phyloP scores from a whole-genome alignment of 2,888 invertebrate species.

The Timema podura region DNA sequence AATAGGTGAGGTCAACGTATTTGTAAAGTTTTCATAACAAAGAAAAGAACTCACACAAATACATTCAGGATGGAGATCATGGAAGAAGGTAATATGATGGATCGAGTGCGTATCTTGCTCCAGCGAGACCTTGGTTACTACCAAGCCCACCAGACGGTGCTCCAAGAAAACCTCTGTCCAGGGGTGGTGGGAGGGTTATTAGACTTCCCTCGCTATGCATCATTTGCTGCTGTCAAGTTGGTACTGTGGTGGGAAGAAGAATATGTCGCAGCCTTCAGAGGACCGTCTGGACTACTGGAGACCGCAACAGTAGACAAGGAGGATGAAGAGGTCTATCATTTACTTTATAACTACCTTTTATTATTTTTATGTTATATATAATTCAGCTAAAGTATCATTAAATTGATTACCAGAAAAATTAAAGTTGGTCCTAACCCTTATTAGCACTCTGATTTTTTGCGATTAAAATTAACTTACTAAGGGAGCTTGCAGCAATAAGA shows the following conservation, averaged over 20 bases:
- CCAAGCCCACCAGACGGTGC: constrained; percentile 68
- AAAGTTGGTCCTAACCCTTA: too few species aligned
- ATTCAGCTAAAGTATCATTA: too few species aligned
- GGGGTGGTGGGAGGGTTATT: constrained; percentile 77
- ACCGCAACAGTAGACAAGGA: constrained; percentile 20
- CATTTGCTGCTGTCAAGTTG: constrained; percentile 78
- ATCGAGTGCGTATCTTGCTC: constrained; percentile 74
- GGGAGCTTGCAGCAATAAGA: too few species aligned
- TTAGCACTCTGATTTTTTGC: too few species aligned
- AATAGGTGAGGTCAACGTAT: too few species aligned
- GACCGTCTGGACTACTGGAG: constrained; percentile 53
- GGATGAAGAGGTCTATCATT: neutral
- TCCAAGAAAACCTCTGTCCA: constrained; percentile 73
- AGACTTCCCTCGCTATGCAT: constrained; percentile 78
- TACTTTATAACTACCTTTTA: too few species aligned
- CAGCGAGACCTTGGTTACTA: constrained; percentile 82
- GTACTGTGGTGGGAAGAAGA: constrained; percentile 83
- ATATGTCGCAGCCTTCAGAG: constrained; percentile 69
- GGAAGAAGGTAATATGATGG: constrained; percentile 87
- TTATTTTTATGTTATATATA: too few species aligned
- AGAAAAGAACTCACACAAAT: constrained; percentile 29
- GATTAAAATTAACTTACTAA: too few species aligned
- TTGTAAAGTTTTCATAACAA: too few species aligned
- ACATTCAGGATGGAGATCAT: constrained; percentile 78
- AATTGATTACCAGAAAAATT: too few species aligned